Conservation (phyloP, 2,113 vertebrate genomes). For the Takifugu flavidus region DNA sequence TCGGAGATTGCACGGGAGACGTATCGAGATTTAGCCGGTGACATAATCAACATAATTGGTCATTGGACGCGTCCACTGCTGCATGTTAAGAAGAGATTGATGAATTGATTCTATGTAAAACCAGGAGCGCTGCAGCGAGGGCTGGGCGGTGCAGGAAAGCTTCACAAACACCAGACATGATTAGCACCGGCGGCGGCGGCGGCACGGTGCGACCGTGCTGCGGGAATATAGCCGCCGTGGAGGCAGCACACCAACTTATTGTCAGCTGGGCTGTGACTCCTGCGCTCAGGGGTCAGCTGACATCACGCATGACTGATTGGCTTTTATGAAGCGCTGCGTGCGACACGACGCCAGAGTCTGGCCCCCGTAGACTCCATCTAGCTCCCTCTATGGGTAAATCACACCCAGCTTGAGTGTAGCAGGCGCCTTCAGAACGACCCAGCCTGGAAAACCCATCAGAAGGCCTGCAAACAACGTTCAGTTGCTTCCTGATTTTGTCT, state of each 20-base stretch:
- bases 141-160: slow-evolving; percentile 9
- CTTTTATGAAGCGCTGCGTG: slow-evolving; percentile 33
- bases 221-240: slow-evolving; percentile 22
- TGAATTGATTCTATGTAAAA: slow-evolving; percentile 5
- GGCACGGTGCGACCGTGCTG: slow-evolving; percentile 22
- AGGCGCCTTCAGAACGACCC: neutral
- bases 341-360: slow-evolving; percentile 25
- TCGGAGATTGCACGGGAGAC: neutral
- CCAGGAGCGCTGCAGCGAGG: neutral
- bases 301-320: slow-evolving; percentile 48
- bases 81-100: neutral
- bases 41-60: slow-evolving; percentile 6
- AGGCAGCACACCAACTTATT: slow-evolving; percentile 38
- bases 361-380: slow-evolving; percentile 31
- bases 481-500: neutral
- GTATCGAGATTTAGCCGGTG: neutral
- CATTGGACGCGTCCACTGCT: neutral
- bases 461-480: neutral
- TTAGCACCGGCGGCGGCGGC: neutral
- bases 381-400: slow-evolving; percentile 44
- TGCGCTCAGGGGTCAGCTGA: slow-evolving; percentile 56
- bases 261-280: slow-evolving; percentile 45
- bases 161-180: slow-evolving; percentile 18
- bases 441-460: too few relatives aligned
- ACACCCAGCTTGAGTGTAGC: slow-evolving; percentile 6